Conservation (phyloP, 2,113 vertebrate genomes). For the Actinemys pallida region DNA sequence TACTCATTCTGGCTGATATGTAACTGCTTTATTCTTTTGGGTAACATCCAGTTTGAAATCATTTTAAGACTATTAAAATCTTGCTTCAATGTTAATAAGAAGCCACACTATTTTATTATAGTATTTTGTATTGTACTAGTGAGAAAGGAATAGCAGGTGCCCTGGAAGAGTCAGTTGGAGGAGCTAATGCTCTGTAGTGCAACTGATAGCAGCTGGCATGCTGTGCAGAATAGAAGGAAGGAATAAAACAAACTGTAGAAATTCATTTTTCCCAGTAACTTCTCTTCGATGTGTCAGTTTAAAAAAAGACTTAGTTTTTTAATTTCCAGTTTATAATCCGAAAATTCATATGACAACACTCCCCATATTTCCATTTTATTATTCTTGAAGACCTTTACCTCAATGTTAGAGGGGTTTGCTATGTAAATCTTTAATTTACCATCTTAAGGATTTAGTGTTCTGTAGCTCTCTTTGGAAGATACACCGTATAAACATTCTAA, state of each 20-base stretch:
- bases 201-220: background rate
- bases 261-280: background rate
- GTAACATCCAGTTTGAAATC: background rate
- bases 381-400: slow-evolving; percentile 36
- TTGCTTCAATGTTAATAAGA: background rate
- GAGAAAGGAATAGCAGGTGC: background rate
- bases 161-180: slow-evolving; percentile 73
- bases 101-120: background rate
- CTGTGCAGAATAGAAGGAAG: slow-evolving; percentile 24
- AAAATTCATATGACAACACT: slow-evolving; percentile 45
- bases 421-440: slow-evolving; percentile 25
- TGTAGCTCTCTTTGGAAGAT: background rate
- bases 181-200: slow-evolving; percentile 68
- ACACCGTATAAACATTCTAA: background rate
- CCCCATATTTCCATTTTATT: slow-evolving; percentile 32
- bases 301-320: slow-evolving; percentile 35
- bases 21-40: background rate
- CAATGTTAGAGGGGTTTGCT: background rate
- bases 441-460: background rate
- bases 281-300: slow-evolving; percentile 53
- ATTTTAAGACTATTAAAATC: background rate
- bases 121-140: background rate
- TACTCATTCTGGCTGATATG: background rate
- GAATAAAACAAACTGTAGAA: slow-evolving; percentile 3
- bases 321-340: slow-evolving; percentile 60